phyloP scores from a whole-genome alignment of 2,797 vertebrate genomes.

The Rhyacichthys aspro region DNA sequence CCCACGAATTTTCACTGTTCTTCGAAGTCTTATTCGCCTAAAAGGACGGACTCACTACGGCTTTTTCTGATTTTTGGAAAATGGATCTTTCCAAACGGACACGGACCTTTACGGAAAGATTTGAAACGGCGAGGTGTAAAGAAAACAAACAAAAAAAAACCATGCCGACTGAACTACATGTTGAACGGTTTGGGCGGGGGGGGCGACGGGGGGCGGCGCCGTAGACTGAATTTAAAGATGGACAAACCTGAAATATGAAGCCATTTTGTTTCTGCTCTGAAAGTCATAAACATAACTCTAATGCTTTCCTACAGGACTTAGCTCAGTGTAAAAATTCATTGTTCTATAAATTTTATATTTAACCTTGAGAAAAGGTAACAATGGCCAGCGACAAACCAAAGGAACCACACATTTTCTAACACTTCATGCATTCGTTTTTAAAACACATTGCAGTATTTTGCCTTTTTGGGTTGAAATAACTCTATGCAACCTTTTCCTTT shows the following conservation, averaged over 20 bases:
- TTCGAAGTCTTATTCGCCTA: background rate
- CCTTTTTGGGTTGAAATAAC: background rate
- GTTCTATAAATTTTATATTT: conserved; percentile 3
- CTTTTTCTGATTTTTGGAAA: conserved; percentile 1
- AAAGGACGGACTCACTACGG: conserved; percentile 5
- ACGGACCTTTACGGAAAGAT: conserved; percentile 11
- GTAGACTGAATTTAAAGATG: background rate
- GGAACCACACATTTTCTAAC: background rate
- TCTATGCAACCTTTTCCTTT: background rate
- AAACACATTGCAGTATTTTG: background rate
- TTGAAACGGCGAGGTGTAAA: background rate
- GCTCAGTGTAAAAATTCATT: background rate
- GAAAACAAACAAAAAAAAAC: background rate
- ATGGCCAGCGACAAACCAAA: conserved; percentile 1
- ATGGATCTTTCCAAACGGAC: conserved; percentile 4
- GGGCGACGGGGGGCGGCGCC: background rate
- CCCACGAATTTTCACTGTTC: background rate
- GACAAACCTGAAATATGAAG: conserved; percentile 1
- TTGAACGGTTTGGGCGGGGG: background rate
- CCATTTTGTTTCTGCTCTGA: conserved; percentile 4
- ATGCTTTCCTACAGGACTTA: too few relatives aligned
- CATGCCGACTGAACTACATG: background rate
- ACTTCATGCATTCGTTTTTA: background rate
- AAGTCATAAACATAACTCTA: background rate
- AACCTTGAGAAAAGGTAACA: background rate